A percentile compares a stretch with the other conserved stretches of the same genome.
Evolutionary conservation across 2,888 invertebrate genomes (phyloP).

Genomic region (Aradus depressus): DNA sequence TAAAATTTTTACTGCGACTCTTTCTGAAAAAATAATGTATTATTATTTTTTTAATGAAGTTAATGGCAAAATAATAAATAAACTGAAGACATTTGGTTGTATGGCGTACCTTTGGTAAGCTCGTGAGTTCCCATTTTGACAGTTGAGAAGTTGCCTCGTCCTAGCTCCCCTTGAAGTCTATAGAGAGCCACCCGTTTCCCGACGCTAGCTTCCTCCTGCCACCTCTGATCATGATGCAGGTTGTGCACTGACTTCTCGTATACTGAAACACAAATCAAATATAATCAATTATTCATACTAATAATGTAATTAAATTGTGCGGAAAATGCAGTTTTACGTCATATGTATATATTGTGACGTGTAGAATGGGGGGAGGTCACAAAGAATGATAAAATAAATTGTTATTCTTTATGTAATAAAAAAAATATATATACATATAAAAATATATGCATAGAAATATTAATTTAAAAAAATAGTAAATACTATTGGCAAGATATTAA

Average conservation of each 20-base stretch:
- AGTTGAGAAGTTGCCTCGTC: constrained; percentile 66
- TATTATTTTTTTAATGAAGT: not conserved
- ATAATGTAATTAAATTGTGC: too few species aligned
- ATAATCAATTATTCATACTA: too few species aligned
- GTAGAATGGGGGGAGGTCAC: too few species aligned
- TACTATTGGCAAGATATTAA: too few species aligned
- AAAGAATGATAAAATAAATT: too few species aligned
- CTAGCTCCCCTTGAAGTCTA: constrained; percentile 60
- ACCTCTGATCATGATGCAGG: constrained; percentile 44
- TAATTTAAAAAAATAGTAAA: too few species aligned
- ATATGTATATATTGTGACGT: too few species aligned
- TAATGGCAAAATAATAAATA: not conserved
- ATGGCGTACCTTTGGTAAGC: constrained; percentile 54
- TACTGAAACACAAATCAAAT: constrained; percentile 30
- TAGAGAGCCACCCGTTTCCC: constrained; percentile 64
- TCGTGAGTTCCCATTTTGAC: constrained; percentile 65
- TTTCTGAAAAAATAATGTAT: constrained; percentile 43
- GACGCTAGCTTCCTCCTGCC: constrained; percentile 50
- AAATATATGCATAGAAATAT: too few species aligned
- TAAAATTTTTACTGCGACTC: constrained; percentile 63
- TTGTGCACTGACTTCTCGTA: constrained; percentile 44
- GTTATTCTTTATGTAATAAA: too few species aligned
- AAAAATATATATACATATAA: too few species aligned
- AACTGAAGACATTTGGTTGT: too few species aligned
- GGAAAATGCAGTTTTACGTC: too few species aligned